phyloP scores from a whole-genome alignment of 2,113 vertebrate genomes.

The Chaetodon auriga region DNA sequence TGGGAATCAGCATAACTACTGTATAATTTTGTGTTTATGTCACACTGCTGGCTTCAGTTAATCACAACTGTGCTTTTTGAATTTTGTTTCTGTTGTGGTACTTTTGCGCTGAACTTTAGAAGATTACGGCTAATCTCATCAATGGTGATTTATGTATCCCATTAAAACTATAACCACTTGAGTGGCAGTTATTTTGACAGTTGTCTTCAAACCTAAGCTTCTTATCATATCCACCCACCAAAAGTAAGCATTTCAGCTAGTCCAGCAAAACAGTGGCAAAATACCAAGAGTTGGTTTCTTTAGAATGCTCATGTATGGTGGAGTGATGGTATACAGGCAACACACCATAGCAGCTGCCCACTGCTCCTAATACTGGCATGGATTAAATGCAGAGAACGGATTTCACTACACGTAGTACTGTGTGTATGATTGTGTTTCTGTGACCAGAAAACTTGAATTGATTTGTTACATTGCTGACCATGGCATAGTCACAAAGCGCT shows the following conservation, averaged over 20 bases:
- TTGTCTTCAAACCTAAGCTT: conserved; percentile 4
- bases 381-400: too few species aligned
- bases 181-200: conserved; percentile 4
- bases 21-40: not conserved
- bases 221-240: not conserved
- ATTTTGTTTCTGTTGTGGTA: not conserved
- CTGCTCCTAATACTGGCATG: too few species aligned
- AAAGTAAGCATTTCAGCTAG: not conserved
- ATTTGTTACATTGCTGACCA: not conserved
- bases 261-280: not conserved
- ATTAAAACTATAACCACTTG: conserved; percentile 2
- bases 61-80: not conserved
- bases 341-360: too few species aligned
- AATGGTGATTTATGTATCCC: not conserved
- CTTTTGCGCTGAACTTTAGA: not conserved
- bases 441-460: too few species aligned
- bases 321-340: too few species aligned
- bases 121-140: not conserved
- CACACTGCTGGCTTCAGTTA: not conserved
- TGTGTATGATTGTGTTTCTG: too few species aligned
- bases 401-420: too few species aligned
- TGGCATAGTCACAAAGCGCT: not conserved
- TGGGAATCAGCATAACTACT: not conserved
- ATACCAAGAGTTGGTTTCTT: not conserved
- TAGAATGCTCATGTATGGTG: not conserved